Evolutionary conservation across 2,113 vertebrate species (phyloP), one percentile per base, ranked within the genome.

Genomic region (Nematolebias whitei): DNA sequence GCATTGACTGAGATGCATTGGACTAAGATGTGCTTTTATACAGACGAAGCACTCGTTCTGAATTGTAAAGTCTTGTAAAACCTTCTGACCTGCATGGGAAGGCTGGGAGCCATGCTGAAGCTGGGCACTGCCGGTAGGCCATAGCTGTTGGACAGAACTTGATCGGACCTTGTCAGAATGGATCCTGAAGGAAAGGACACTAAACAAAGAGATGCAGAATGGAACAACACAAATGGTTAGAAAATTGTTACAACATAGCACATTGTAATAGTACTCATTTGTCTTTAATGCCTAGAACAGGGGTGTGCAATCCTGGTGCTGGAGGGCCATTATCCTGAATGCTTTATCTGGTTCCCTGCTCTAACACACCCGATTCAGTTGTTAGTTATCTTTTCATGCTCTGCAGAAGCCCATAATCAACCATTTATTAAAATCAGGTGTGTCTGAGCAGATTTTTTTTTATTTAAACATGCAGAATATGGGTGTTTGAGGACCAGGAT

Each of bases 41-140:
- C 29, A 39, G 3, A 56, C 35, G 19, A 23, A 16, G 20, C 4
- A 56, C 35, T 38, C 18, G 22, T 12, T 81, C 60, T 40, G 8
- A 44, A 1, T 40, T 68, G 10, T 15, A 15, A 12, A 12, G 22
- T 62, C 2, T 9, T 48, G 23, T 41, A 11, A 38, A 12, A 23
- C 4, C 14, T 13, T 67, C 96, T 94, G 92, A 99, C 98, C 95
- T 99, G 98, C 95, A 99, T 97, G 92, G 98, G 96, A 91, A 99
- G 93, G 89, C 96, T 98, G 89, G 97, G 96, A 45, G 95, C 94
- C 98, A 99, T 98, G 84, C 96, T 98, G 90, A 99, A 99, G 88
- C 94, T 98, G 80, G 98, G 97, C 96, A 99, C 98, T 67, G 96
- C 93, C 10, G 96, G 95, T 88, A 99, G 91, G 24, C 95, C 95